Base-by-base conservation (phyloP, 2,113 vertebrate species). In the Heliornis fulica region DNA sequence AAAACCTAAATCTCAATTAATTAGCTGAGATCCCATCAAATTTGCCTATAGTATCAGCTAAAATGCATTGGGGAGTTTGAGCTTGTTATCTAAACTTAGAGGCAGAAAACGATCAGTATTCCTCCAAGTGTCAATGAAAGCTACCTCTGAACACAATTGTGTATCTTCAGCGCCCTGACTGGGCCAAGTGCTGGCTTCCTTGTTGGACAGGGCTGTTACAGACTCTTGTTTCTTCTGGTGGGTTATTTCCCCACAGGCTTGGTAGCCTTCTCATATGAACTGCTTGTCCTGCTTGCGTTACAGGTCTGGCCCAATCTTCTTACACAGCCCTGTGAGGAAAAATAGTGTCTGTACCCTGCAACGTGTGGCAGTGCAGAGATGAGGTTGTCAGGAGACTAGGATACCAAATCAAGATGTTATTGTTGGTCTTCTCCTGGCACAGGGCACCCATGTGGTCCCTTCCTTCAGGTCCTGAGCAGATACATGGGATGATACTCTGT, bases 1-100 rank as follows among this genome's bases (percentile, higher is more conserved):
- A 46, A 29, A 79, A n/a, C n/a, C n/a, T 60, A 32, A 74, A 92
- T 88, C 53, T 89, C 61, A 80, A 78, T 82, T 87, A 85, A 93
- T 94, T 94, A 80, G 40, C 46, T 72, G 56, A 76, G 61, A 80
- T 77, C 25, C 20, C 48, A 38, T 75, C 68, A 84, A 59, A 66
- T 31, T 64, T 66, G 14, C 28, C 13, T 86, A 48, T 43, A 50
- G 22, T 63, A 61, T 77, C 50, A 64, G 54, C 20, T 84, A 41
- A 91, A 87, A 88, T 53, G 9, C 45, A 46, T 7, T 69, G n/a
- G 13, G 51, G 60, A 83, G 3, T 68, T 89, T 69, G 34, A 94
- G 36, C 19, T 90, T 82, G 32, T 53, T 78, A 75, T 34, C 41
- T 60, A 75, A 94, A 94, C 20, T 75, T 63, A 56, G 5, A 68